These are phyloP conservation scores for Lanius collurio DNA, from an alignment of 2,113 vertebrate species.

Conservation along the genomic window DNA sequence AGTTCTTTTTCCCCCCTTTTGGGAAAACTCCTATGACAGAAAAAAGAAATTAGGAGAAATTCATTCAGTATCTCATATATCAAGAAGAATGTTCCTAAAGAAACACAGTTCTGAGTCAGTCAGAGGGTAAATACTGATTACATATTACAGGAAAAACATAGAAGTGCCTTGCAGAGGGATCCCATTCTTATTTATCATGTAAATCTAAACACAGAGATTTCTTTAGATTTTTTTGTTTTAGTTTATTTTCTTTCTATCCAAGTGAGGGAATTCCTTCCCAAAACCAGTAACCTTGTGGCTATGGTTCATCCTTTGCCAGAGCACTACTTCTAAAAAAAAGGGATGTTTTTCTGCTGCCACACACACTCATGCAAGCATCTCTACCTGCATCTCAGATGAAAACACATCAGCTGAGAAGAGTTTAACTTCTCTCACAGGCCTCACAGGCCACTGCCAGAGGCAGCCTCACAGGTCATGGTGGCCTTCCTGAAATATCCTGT, in stretches of 20 bases:
- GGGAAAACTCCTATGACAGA: not conserved
- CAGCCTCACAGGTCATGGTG: not conserved
- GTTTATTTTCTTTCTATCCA: not conserved
- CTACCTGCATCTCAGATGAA: not conserved
- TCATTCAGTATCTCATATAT: not conserved
- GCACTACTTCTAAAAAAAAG: not conserved
- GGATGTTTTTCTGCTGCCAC: not conserved
- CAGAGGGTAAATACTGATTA: not conserved
- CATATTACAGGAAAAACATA: not conserved
- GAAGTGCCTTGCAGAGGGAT: not conserved
- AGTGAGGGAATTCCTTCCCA: not conserved
- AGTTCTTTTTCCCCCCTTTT: not conserved
- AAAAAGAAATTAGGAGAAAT: not conserved
- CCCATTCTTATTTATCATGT: not conserved
- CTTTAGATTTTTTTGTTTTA: not conserved
- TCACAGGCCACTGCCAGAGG: not conserved
- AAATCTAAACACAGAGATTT: not conserved
- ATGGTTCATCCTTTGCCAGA: not conserved
- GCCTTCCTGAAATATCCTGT: not conserved
- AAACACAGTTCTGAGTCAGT: not conserved
- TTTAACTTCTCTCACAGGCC: not conserved
- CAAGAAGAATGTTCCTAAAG: not conserved
- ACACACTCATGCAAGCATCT: not conserved
- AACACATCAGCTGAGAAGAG: fast-evolving
- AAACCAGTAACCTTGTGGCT: not conserved